Base-by-base conservation (phyloP, 2,797 vertebrate species). In the Pangasius macronema region DNA sequence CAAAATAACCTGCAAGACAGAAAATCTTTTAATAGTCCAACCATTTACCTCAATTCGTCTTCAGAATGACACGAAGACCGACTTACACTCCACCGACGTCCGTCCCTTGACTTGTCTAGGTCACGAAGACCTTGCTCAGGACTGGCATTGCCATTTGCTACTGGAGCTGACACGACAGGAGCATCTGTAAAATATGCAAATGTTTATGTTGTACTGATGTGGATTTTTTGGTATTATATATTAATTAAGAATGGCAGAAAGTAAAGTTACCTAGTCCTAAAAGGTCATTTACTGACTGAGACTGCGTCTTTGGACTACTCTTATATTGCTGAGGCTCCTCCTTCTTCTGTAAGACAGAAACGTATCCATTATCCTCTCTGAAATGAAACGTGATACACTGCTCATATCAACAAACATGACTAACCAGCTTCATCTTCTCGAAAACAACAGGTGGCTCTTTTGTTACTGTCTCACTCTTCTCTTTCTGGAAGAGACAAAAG, bases 391-490 rank as follows among this genome's bases (percentile, higher is more conserved):
- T 4, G 68, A 82, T 86, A 22, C 2, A 63, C 57, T n/a, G 61
- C 53, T 42, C 0, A 46, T 85, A 91, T 49, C 33, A 89, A 49
- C 72, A 70, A 49, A 63, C 59, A 57, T 67, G 65, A 91, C 95
- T 94, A 93, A 99, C 98, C 97, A 97, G 95, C 94, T 99, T 99
- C 94, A 99, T 98, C 94, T 98, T 99, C 95, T 99, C 98, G 93
- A 99, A 99, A 90, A 99, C 95, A 85, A 99, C 94, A 61, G 96
- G 96, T 3, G 97, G 97, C 86, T 97, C 94, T 92, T 98, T 99
- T 65, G 94, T 95, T 76, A 96, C 95, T 11, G 95, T 94, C 86
- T 97, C 97, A 22, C 92, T 96, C 88, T 98, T 98, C 93, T 99
- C 98, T 96, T 98, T 99, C 98, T 99, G 91, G 53, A 57, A 3